Base-by-base conservation (phyloP, 2,888 invertebrate genomes). In the Erebia ligea region DNA sequence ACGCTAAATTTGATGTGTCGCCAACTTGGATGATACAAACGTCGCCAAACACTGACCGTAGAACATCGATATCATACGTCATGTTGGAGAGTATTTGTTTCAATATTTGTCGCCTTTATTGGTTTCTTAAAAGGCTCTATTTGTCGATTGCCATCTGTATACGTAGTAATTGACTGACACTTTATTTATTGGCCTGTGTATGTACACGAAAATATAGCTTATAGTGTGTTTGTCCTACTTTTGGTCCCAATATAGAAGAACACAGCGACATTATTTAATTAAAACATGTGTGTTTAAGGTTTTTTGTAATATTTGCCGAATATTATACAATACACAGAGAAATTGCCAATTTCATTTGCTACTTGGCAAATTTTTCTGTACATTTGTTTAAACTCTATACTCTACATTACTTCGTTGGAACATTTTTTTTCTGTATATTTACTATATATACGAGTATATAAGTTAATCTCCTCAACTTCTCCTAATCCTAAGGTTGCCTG, bases 61-160 rank as follows among this genome's bases (percentile, higher is more conserved):
- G n/a, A 11, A 45, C 5, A 61, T 11, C 69, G 42, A 56, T 61
- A 70, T 42, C 70, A 66, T 66, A 62, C 48, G 66, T 61, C 65
- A 62, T 62, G 54, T 21, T n/a, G 15, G 48, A 66, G 54, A 48
- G 13, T 62, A 61, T 68, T 66, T 68, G 65, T 61, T 61, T 65
- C 67, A 65, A 66, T 48, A 50, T 62, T 57, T 61, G 56, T 61
- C 61, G 50, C 62, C 52, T 62, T 63, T 62, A 66, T 70, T 57
- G 58, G 50, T 63, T 67, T 59, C 58, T 40, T 15, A 68, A 68
- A 67, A 63, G n/a, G 54, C 34, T 67, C 17, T 66, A 48, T 45
- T 62, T 45, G 45, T 21, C 17, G 45, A n/a, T n/a, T n/a, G n/a
- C n/a, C n/a, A n/a, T 5, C 34, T 34, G 34, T 34, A 34, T 6